A percentile compares a stretch with the other conserved stretches of the same genome.
Evolutionary conservation across 2,113 vertebrate species (phyloP).

Genomic region (Rhinoderma darwinii): DNA sequence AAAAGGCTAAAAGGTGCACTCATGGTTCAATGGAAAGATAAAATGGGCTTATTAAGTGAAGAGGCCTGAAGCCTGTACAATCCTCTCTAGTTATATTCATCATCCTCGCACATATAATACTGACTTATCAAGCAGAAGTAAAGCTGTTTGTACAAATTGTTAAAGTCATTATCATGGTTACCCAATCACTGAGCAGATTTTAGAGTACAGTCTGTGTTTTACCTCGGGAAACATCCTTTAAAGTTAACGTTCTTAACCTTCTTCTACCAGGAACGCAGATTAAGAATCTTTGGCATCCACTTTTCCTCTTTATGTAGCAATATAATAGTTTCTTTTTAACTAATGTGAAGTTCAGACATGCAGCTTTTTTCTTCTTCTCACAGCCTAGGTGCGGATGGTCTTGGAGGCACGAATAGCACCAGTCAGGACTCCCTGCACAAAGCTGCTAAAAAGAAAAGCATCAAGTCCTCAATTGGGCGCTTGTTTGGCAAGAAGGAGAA

Average conservation of each 20-base stretch:
- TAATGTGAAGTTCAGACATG: background rate
- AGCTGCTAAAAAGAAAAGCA: slow-evolving; percentile 92
- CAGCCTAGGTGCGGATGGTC: slow-evolving; percentile 79
- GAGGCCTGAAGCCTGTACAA: background rate
- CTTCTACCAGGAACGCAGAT: background rate
- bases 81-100: background rate
- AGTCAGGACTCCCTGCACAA: slow-evolving; percentile 91
- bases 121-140: background rate
- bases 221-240: background rate
- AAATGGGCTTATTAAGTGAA: background rate
- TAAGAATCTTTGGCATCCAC: background rate
- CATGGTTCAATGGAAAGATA: background rate
- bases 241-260: background rate
- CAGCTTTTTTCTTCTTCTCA: background rate
- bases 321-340: no score
- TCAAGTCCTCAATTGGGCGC: slow-evolving; percentile 92
- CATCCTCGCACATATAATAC: background rate
- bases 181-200: background rate
- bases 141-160: background rate
- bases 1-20: background rate
- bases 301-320: no score
- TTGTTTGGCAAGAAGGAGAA: slow-evolving; percentile 94
- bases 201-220: background rate
- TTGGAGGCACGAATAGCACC: slow-evolving; percentile 77
- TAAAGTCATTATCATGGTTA: slow-evolving; percentile 16